Evolutionary conservation across 2,113 vertebrate species (phyloP).

Genomic region (Serilophus lunatus): DNA sequence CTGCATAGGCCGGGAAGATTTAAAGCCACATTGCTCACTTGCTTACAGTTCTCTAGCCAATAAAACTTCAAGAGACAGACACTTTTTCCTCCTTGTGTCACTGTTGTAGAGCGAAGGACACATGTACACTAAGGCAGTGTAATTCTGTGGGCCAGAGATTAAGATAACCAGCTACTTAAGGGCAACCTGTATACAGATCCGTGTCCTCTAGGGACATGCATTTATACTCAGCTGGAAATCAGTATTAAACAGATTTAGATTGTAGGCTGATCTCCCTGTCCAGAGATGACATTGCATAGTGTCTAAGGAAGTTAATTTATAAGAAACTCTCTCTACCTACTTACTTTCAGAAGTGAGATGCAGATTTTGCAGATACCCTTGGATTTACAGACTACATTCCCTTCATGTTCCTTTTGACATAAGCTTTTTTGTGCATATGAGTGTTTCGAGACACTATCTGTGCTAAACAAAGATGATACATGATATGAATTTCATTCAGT

Average conservation of each 20-base stretch:
- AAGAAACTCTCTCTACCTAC: background rate
- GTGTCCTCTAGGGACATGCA: background rate
- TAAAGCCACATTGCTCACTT: background rate
- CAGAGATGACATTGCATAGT: background rate
- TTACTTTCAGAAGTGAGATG: background rate
- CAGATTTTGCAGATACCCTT: background rate
- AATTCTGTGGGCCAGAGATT: background rate
- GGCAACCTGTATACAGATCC: background rate
- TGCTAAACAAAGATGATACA: background rate
- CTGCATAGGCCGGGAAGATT: background rate
- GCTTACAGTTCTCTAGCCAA: background rate
- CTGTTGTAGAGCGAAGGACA: background rate
- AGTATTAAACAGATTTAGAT: background rate
- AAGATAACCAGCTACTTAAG: background rate
- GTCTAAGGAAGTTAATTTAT: background rate
- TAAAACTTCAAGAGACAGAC: background rate
- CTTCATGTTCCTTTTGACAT: background rate
- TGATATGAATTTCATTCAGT: background rate
- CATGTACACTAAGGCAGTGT: background rate
- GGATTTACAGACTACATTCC: background rate
- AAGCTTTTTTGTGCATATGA: background rate
- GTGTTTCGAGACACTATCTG: background rate
- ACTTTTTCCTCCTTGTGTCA: background rate
- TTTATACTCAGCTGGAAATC: background rate
- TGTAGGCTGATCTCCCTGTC: background rate